phyloP scores from a whole-genome alignment of 2,888 invertebrate species.

The Apotomis capreana region DNA sequence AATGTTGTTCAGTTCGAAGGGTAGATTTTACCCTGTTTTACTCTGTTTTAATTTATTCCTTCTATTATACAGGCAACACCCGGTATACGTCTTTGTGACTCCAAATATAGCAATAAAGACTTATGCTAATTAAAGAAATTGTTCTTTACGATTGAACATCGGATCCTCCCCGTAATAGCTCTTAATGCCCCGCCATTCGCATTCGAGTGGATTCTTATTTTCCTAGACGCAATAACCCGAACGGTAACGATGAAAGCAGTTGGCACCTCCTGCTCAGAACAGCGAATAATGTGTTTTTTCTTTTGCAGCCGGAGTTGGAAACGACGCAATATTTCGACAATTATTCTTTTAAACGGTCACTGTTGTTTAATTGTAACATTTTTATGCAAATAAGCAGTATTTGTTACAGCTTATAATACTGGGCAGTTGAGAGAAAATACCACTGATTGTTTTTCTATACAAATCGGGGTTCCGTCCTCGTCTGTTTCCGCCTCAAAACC shows the following conservation, averaged over 20 bases:
- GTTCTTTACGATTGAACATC: conserved; percentile 25
- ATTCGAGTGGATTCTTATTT: conserved; percentile 49
- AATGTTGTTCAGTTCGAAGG: no score
- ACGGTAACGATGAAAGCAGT: conserved; percentile 70
- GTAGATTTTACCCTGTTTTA: no score
- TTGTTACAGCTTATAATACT: not conserved
- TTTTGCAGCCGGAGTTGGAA: conserved; percentile 51
- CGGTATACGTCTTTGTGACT: no score
- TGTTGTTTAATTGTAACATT: conserved; percentile 38
- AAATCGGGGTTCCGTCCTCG: no score
- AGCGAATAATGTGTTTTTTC: conserved; percentile 76
- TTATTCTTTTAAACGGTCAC: conserved; percentile 40
- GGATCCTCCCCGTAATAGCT: conserved; percentile 32
- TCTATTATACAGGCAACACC: no score
- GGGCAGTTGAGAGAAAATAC: not conserved
- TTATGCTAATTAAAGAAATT: not conserved
- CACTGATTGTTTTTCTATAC: no score
- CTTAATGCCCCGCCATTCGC: conserved; percentile 28
- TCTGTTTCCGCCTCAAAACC: no score
- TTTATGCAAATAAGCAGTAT: not conserved
- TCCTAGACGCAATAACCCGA: conserved; percentile 65
- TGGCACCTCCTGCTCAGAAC: conserved; percentile 63
- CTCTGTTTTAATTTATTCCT: no score
- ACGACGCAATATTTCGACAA: conserved; percentile 49
- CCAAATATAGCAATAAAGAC: no score